These are phyloP conservation scores for Toxotes lorentzi DNA, from an alignment of 2,797 vertebrate genomes.

Conservation along the genomic window DNA sequence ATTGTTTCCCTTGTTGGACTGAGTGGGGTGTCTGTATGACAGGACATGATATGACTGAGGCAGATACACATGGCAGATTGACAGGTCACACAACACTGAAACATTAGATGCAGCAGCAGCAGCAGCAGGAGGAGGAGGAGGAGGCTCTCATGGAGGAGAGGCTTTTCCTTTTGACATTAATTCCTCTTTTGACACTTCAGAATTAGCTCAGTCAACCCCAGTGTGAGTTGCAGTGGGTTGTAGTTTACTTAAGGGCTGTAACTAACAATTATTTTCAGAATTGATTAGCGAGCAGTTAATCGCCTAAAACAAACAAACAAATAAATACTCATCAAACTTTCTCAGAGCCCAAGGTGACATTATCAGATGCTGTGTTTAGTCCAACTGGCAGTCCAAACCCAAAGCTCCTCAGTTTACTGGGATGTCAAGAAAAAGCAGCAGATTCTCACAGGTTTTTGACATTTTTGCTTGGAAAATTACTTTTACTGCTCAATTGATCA, in stretches of 20 bases:
- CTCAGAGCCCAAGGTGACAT: neutral
- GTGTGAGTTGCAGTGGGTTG: neutral
- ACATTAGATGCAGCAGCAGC: conserved; percentile 43
- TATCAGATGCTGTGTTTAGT: neutral
- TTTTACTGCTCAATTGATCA: neutral
- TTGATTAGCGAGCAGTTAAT: neutral
- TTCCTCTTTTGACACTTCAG: conserved; percentile 24
- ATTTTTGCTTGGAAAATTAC: neutral
- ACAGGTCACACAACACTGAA: conserved; percentile 58
- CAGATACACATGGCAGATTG: conserved; percentile 54
- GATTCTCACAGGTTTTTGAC: too few relatives aligned
- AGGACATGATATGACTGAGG: conserved; percentile 58
- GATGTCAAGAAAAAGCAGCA: neutral
- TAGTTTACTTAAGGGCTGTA: neutral
- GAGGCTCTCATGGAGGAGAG: conserved; percentile 4
- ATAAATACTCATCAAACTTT: neutral
- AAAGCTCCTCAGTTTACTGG: neutral
- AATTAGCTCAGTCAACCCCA: neutral
- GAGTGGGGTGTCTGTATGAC: conserved; percentile 37
- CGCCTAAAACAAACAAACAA: neutral
- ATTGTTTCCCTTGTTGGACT: conserved; percentile 62
- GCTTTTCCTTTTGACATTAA: neutral
- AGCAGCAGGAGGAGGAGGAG: conserved; percentile 17
- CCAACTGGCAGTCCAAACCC: neutral
- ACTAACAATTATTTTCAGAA: neutral